A percentile compares a stretch with the other conserved stretches of the same genome.
Evolutionary conservation across 2,888 invertebrate genomes (phyloP).

Genomic region (Ariolimax columbianus): DNA sequence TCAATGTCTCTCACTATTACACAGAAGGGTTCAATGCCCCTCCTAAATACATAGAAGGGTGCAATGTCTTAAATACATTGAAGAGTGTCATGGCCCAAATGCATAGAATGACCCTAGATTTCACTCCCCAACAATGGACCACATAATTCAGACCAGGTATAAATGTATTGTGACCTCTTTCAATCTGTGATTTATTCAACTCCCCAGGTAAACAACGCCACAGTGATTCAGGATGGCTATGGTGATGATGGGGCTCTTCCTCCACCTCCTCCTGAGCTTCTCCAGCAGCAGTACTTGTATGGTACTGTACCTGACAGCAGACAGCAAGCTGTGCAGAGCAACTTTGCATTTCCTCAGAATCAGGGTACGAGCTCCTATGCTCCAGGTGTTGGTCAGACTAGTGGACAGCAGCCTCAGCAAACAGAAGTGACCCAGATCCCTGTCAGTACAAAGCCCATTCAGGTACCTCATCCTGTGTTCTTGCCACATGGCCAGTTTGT

Average conservation of each 20-base stretch:
- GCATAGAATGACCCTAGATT: too few species aligned
- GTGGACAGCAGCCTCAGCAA: constrained; percentile 63
- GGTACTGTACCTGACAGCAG: constrained; percentile 68
- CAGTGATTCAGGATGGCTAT: constrained; percentile 60
- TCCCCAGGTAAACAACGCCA: constrained; percentile 63
- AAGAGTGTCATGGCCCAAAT: too few species aligned
- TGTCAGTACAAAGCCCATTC: constrained; percentile 64
- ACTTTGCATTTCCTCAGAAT: constrained; percentile 60
- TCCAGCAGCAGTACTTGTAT: constrained; percentile 73
- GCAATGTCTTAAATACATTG: too few species aligned
- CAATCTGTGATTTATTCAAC: background rate
- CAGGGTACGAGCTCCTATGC: constrained; percentile 61
- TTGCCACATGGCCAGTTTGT: background rate
- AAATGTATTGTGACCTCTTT: background rate
- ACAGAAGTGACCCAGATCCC: constrained; percentile 65
- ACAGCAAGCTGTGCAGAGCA: constrained; percentile 65
- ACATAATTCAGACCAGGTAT: too few species aligned
- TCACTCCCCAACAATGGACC: too few species aligned
- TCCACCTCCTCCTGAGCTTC: constrained; percentile 71
- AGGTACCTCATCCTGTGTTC: constrained; percentile 51
- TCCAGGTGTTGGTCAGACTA: constrained; percentile 66
- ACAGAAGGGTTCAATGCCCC: too few species aligned
- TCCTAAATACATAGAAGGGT: too few species aligned
- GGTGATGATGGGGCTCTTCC: constrained; percentile 61
- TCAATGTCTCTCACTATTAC: too few species aligned